Evolutionary conservation across 1,140 invertebrate species (phyloP), one percentile per base, ranked within the genome.

Genomic region (Hyphantria cunea): DNA sequence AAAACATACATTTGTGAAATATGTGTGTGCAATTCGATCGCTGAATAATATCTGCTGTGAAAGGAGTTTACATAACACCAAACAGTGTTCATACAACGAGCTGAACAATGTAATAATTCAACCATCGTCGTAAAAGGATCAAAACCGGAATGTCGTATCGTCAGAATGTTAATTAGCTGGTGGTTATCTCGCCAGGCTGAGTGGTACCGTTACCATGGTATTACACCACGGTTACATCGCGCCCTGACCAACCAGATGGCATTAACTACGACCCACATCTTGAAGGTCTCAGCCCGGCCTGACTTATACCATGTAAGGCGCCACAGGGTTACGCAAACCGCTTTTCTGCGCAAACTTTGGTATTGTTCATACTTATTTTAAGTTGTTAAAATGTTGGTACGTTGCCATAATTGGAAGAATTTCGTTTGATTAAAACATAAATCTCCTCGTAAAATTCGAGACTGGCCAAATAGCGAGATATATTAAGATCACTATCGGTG

Each of bases 181-280:
- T 50, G 42, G 60, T 55, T 31, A 51, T 70, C 62, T 59, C 49
- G 53, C 47, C 49, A 58, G 73, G 58, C 55, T 37, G 17, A 33
- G 12, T 39, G 55, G 53, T 56, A 76, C 76, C 70, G 78, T 72
- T 72, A 72, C 59, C 51, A 47, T 42, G 64, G 54, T 44, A 60
- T 84, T 81, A 81, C 79, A 80, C 72, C 72, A 79, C 55, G 62
- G 68, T 68, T 65, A 55, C 72, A 66, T 68, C 70, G 70, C 68
- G 71, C 64, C 74, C 66, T 69, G 76, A 81, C 76, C 74, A 75
- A 80, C 83, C 83, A 88, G 84, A 86, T 88, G 85, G 83, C 78
- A 79, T 81, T 76, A 78, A 79, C 34, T 67, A 63, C 78, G 85
- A 84, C 85, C 85, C 80, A 88, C 82, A 79, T 88, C 64, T 34